These are phyloP conservation scores for Mamestra brassicae DNA, from an alignment of 2,888 invertebrate species.

Conservation along the genomic window DNA sequence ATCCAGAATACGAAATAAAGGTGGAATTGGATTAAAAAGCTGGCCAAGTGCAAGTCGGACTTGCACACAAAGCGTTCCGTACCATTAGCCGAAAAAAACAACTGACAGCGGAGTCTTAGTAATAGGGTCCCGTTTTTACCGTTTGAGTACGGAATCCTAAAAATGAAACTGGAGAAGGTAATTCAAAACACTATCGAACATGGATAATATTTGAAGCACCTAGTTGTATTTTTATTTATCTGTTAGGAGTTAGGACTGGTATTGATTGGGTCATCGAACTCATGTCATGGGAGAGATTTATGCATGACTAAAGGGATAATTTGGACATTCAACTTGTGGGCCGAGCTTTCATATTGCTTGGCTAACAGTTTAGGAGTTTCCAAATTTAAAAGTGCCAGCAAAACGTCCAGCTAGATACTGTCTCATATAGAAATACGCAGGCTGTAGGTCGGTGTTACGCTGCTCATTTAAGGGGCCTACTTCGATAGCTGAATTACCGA, in stretches of 20 bases:
- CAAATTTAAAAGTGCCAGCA: background rate
- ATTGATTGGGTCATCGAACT: slow-evolving; percentile 21
- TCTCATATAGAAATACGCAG: background rate
- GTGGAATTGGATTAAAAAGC: too few species aligned
- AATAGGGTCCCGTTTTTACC: too few species aligned
- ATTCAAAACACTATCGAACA: background rate
- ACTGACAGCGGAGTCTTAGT: too few species aligned
- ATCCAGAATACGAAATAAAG: slow-evolving; percentile 10
- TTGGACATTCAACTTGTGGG: slow-evolving; percentile 12
- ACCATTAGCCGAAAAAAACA: too few species aligned
- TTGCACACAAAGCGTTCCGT: too few species aligned
- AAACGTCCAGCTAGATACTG: background rate
- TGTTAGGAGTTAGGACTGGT: background rate
- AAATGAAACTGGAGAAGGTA: background rate
- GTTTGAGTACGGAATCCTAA: too few species aligned
- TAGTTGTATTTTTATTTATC: background rate
- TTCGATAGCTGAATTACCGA: background rate
- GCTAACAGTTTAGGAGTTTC: background rate
- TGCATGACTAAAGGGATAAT: slow-evolving; percentile 37
- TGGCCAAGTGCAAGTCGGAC: too few species aligned
- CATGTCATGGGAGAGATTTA: slow-evolving; percentile 23
- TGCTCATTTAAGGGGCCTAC: background rate
- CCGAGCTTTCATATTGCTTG: slow-evolving; percentile 15
- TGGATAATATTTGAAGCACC: background rate
- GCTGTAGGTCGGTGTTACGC: too few species aligned